A percentile compares a stretch with the other conserved stretches of the same genome.
Conservation (phyloP, 2,888 invertebrate species). For the Hoplodrina blanda region DNA sequence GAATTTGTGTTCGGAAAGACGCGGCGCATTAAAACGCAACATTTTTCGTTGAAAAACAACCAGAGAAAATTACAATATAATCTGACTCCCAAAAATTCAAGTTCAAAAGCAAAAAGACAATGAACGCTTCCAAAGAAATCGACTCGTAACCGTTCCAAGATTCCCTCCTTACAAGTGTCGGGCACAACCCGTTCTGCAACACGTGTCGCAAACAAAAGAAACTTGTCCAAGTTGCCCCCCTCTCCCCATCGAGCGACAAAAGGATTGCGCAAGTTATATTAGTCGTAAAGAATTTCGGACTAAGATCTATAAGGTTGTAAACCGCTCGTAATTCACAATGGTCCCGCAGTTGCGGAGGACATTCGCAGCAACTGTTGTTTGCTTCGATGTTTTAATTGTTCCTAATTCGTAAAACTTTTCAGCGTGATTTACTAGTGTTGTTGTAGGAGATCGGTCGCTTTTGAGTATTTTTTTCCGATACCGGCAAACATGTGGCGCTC, state of each 20-base stretch:
- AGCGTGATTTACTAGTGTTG: slow-evolving; percentile 86
- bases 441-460: slow-evolving; percentile 78
- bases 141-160: slow-evolving; percentile 77
- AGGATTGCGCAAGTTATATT: slow-evolving; percentile 90
- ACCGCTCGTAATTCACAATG: slow-evolving; percentile 88
- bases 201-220: slow-evolving; percentile 90
- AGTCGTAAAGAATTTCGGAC: slow-evolving; percentile 89
- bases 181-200: slow-evolving; percentile 88
- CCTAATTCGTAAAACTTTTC: slow-evolving; percentile 89
- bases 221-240: slow-evolving; percentile 80
- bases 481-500: slow-evolving; percentile 71
- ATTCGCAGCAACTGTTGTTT: slow-evolving; percentile 90
- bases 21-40: slow-evolving; percentile 64
- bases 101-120: slow-evolving; percentile 75
- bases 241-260: slow-evolving; percentile 80
- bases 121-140: slow-evolving; percentile 78
- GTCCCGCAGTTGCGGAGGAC: slow-evolving; percentile 88
- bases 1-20: slow-evolving; percentile 66
- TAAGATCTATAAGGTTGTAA: slow-evolving; percentile 89
- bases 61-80: slow-evolving; percentile 74
- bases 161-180: slow-evolving; percentile 85
- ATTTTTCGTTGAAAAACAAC: slow-evolving; percentile 70
- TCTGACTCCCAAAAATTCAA: slow-evolving; percentile 71
- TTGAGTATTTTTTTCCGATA: slow-evolving; percentile 71
- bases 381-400: slow-evolving; percentile 89